Evolutionary conservation across 2,797 vertebrate genomes (phyloP).

Genomic region (Pristis pectinata): DNA sequence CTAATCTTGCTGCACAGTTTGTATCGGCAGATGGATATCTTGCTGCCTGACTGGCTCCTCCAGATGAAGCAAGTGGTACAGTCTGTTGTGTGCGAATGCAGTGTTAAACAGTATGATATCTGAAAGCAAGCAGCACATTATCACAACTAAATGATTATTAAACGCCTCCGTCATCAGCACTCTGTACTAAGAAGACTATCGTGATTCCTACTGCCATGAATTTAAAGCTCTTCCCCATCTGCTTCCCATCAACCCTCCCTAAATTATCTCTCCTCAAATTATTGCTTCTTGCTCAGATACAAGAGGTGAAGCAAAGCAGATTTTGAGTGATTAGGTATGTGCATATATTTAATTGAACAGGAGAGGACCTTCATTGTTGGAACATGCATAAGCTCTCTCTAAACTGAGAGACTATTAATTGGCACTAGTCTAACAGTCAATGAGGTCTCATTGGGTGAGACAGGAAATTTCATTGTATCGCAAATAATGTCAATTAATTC

Average conservation of each 20-base stretch:
- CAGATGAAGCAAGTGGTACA: not conserved
- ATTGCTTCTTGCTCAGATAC: not conserved
- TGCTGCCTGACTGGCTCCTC: not conserved
- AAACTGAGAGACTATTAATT: no score
- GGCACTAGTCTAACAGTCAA: no score
- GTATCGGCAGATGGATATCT: not conserved
- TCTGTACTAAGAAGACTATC: not conserved
- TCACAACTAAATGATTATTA: constrained; percentile 16
- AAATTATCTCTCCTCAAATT: not conserved
- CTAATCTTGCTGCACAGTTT: not conserved
- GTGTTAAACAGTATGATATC: not conserved
- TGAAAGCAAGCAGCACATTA: not conserved
- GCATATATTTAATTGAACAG: not conserved
- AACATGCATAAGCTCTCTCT: no score
- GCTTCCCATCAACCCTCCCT: not conserved
- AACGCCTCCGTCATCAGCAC: not conserved
- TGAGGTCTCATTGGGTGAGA: no score
- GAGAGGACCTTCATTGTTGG: no score
- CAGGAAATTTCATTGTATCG: no score
- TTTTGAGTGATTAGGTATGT: not conserved
- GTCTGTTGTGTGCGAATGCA: not conserved
- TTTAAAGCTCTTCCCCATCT: not conserved
- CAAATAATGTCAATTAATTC: no score
- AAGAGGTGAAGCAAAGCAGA: not conserved
- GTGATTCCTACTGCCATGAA: not conserved